Base-by-base conservation (phyloP, 1,140 invertebrate species). In the Zaprionus lachaisei region DNA sequence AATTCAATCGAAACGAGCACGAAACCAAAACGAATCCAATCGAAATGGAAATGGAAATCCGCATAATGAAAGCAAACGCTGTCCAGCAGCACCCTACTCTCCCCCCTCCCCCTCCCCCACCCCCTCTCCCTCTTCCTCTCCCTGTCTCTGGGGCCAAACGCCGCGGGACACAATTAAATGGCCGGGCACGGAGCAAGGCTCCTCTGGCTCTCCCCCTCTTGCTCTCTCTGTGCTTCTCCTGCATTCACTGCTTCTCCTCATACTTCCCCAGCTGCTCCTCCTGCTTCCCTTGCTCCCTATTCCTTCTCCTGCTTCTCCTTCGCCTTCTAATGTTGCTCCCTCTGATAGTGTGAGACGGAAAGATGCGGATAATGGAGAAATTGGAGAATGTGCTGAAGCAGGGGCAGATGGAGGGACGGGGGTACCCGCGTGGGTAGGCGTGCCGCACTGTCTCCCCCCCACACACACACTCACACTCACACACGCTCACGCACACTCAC, bases 111-210 rank as follows among this genome's bases (percentile, higher is more conserved):
- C 61, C 12, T 12, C 17, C 2, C 22, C 20, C 1, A 5, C 44
- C 17, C 61, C 12, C 62, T 7, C 61, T 49, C 61, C 17, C 62
- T 7, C 61, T 49, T 5, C 24, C 44, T 15, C 9, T 12, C 9
- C 5, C 0, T 17, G 14, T n/a, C 67, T 44, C 6, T 56, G 11
- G 28, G 24, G 22, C 49, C 26, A 17, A n/a, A 22, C 72, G 51
- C 72, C 57, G 38, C 49, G 41, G 44, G 73, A 49, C 75, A 72
- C 79, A 78, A 84, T 84, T 84, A 84, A 81, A 84, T 81, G 81
- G 63, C 22, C 68, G 31, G 41, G 60, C 78, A 81, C 82, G 72
- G 76, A 77, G 56, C 72, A 41, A 66, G 62, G 47, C 41, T 26
- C 37, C 37, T 5, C 12, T 15, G 2, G n/a, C n/a, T 20, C 41